These are phyloP conservation scores for Microplitis manilae DNA, from an alignment of 2,888 invertebrate species.

Conservation along the genomic window DNA sequence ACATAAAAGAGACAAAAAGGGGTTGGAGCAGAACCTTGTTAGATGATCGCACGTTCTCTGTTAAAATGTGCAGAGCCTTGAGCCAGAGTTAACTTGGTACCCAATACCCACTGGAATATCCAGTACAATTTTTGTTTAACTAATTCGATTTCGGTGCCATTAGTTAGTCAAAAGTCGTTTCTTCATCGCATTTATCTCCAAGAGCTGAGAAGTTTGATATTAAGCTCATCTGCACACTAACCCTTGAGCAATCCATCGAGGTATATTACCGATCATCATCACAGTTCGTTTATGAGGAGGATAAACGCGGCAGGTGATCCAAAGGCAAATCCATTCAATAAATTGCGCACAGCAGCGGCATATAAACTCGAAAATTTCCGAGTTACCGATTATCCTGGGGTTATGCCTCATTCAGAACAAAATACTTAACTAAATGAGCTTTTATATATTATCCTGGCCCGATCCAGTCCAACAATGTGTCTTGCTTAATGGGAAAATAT, in stretches of 20 bases:
- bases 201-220: background rate
- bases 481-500: background rate
- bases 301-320: constrained; percentile 29
- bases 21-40: constrained; percentile 40
- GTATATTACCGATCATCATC: background rate
- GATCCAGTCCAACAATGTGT: background rate
- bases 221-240: background rate
- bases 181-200: background rate
- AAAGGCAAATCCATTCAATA: constrained; percentile 34
- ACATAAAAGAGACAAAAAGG: constrained; percentile 24
- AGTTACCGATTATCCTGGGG: constrained; percentile 11
- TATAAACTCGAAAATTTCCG: constrained; percentile 26
- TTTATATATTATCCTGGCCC: background rate
- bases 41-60: background rate
- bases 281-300: constrained; percentile 18
- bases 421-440: background rate
- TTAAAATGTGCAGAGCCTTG: too few relatives aligned
- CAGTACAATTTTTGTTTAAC: too few relatives aligned
- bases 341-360: constrained; percentile 35
- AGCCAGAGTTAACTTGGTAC: too few relatives aligned
- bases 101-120: too few relatives aligned
- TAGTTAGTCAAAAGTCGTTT: too few relatives aligned
- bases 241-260: constrained; percentile 8
- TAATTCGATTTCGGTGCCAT: too few relatives aligned
- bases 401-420: constrained; percentile 13